A percentile compares a stretch with the other conserved stretches of the same genome.
phyloP scores from a whole-genome alignment of 1,140 invertebrate species.

The Ganaspis sp. region DNA sequence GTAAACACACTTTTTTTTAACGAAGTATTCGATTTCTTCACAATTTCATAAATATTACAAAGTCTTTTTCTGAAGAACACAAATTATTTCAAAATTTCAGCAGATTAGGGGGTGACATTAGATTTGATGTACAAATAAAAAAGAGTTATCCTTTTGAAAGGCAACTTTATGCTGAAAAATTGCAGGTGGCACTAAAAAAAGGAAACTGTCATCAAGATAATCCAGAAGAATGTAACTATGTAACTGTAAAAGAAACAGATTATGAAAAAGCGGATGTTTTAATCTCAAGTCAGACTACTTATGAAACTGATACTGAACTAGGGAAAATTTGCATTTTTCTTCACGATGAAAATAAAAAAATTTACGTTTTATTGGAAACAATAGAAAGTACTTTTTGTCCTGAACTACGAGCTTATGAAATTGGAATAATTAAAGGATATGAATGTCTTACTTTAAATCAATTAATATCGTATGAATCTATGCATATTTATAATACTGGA shows the following conservation, averaged over 20 bases:
- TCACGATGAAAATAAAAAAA: constrained; percentile 30
- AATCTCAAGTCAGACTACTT: constrained; percentile 27
- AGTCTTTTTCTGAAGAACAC: constrained; percentile 41
- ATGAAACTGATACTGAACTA: constrained; percentile 35
- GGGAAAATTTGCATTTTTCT: constrained; percentile 45
- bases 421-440: constrained; percentile 34
- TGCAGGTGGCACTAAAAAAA: constrained; percentile 35
- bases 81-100: constrained; percentile 46
- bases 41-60: constrained; percentile 46
- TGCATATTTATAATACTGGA: constrained; percentile 37
- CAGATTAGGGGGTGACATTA: constrained; percentile 39
- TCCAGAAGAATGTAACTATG: constrained; percentile 38
- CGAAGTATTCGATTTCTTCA: constrained; percentile 32
- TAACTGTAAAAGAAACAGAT: constrained; percentile 38
- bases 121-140: constrained; percentile 38
- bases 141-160: constrained; percentile 29
- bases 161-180: constrained; percentile 37
- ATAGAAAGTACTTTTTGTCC: constrained; percentile 40
- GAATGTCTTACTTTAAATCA: constrained; percentile 14
- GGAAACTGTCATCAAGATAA: background rate
- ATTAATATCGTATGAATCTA: constrained; percentile 26
- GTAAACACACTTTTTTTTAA: constrained; percentile 47
- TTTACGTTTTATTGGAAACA: constrained; percentile 42
- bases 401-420: constrained; percentile 36
- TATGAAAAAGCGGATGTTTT: constrained; percentile 43